Evolutionary conservation across 2,888 invertebrate species (phyloP).

Genomic region (Chouioia cunea): DNA sequence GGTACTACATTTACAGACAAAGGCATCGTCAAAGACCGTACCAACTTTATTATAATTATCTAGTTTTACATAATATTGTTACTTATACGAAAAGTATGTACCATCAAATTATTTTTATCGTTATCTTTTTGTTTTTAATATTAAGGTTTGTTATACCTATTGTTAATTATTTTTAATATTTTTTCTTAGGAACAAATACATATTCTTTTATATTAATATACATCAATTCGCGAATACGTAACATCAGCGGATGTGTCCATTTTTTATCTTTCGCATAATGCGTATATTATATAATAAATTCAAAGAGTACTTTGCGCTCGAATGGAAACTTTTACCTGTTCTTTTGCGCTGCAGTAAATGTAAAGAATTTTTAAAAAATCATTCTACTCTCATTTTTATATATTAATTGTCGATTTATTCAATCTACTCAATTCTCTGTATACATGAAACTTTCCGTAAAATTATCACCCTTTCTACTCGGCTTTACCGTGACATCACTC

Average conservation of each 20-base stretch:
- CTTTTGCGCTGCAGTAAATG: conserved; percentile 42
- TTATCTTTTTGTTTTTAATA: conserved; percentile 56
- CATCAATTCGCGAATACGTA: conserved; percentile 67
- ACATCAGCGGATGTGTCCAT: conserved; percentile 60
- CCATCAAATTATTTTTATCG: conserved; percentile 66
- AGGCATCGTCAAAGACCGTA: conserved; percentile 68
- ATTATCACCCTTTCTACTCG: conserved; percentile 39
- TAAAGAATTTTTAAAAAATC: conserved; percentile 46
- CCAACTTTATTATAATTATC: conserved; percentile 59
- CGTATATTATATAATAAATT: conserved; percentile 31
- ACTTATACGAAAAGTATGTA: conserved; percentile 67
- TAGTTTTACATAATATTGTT: conserved; percentile 58
- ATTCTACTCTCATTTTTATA: conserved; percentile 33
- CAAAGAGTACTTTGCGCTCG: conserved; percentile 38
- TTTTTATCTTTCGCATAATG: conserved; percentile 48
- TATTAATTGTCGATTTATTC: conserved; percentile 41
- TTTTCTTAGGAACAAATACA: conserved; percentile 67
- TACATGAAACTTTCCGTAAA: conserved; percentile 46
- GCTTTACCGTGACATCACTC: conserved; percentile 27
- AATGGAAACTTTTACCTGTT: conserved; percentile 54
- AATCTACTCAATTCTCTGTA: conserved; percentile 47
- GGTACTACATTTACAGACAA: conserved; percentile 67
- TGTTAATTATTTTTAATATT: conserved; percentile 60
- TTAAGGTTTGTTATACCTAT: conserved; percentile 59
- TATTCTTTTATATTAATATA: conserved; percentile 63